Percentiles rank a stretch among this genome's conserved stretches.
phyloP scores from a whole-genome alignment of 2,113 vertebrate species.

The Mus musculus region DNA sequence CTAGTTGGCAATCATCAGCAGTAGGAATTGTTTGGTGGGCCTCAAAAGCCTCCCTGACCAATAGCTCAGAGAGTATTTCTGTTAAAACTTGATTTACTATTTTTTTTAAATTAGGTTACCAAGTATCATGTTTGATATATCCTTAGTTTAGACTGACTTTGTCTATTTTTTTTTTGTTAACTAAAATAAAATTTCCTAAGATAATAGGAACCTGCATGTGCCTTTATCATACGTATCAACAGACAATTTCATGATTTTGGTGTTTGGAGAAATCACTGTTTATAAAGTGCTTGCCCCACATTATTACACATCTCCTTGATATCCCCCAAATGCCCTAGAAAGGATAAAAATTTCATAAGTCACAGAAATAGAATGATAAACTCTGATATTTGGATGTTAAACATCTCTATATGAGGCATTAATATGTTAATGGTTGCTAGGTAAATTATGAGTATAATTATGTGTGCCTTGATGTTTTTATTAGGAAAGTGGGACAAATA shows the following conservation, averaged over 20 bases:
- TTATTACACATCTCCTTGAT: neutral
- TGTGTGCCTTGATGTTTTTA: neutral
- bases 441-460: neutral
- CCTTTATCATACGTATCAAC: neutral
- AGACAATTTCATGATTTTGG: neutral
- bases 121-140: neutral
- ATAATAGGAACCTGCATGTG: neutral
- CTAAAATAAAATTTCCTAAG: neutral
- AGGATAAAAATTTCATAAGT: neutral
- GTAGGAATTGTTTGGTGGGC: neutral
- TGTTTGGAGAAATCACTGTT: neutral
- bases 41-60: neutral
- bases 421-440: neutral
- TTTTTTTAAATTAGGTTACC: neutral
- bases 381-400: neutral
- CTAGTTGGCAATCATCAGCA: neutral
- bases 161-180: neutral
- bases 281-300: neutral
- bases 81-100: neutral
- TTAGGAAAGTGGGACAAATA: neutral
- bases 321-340: neutral
- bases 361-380: neutral
- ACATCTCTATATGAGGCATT: neutral
- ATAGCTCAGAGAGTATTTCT: neutral
- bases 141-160: neutral